Conservation (phyloP, 2,888 invertebrate genomes). For the Zygogramma bicolorata region DNA sequence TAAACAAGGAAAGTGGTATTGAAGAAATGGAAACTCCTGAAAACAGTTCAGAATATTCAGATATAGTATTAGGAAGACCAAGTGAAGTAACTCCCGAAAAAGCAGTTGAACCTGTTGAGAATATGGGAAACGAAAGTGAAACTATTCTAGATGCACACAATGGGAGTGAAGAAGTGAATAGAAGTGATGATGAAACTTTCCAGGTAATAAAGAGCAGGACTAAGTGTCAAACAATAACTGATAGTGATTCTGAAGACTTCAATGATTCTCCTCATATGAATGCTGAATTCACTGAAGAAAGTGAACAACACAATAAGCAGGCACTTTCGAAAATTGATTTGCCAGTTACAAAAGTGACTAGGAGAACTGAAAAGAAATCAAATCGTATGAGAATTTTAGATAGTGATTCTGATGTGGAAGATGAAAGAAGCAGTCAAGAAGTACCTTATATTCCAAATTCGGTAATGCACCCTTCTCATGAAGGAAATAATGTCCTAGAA, state of each 20-base stretch:
- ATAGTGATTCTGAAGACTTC: not conserved
- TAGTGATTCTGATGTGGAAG: constrained; percentile 48
- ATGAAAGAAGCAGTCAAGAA: constrained; percentile 28
- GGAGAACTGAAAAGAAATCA: not conserved
- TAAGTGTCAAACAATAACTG: not conserved
- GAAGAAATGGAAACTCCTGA: no score
- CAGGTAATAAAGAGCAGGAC: not conserved
- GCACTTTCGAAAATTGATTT: not conserved
- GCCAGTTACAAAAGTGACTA: not conserved
- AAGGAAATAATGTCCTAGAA: constrained; percentile 45
- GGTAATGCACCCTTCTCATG: constrained; percentile 42
- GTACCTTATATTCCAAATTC: constrained; percentile 23
- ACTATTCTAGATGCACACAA: not conserved
- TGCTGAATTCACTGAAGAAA: not conserved
- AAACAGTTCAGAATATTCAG: no score
- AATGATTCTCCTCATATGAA: not conserved
- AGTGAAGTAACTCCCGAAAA: not conserved
- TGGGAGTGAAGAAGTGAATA: not conserved
- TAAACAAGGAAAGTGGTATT: no score
- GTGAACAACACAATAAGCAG: not conserved
- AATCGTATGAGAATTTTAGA: constrained; percentile 38
- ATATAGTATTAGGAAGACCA: not conserved
- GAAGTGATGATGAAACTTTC: not conserved
- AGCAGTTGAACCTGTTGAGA: not conserved
- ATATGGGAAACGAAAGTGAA: not conserved